Evolutionary conservation across 2,797 vertebrate genomes (phyloP).

Genomic region (Discoglossus pictus): DNA sequence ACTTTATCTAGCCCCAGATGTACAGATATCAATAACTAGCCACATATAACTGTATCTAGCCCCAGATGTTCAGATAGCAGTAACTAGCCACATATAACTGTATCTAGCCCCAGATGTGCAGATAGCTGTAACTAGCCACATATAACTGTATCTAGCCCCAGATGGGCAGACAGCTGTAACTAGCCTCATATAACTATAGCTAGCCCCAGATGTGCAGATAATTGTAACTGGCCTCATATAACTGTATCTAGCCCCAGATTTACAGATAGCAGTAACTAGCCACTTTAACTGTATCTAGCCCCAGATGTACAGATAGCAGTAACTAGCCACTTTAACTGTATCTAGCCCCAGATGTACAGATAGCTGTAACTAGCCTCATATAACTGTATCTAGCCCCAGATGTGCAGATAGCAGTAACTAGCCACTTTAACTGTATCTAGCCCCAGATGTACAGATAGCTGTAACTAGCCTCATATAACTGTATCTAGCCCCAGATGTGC

Average conservation of each 20-base stretch:
- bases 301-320: constrained; percentile 44
- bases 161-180: constrained; percentile 2
- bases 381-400: too few species aligned
- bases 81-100: too few species aligned
- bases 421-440: too few species aligned
- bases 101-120: constrained; percentile 41
- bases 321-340: too few species aligned
- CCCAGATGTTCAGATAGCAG: neutral
- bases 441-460: neutral
- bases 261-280: constrained; percentile 1
- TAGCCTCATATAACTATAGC: too few species aligned
- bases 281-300: too few species aligned
- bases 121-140: constrained; percentile 29
- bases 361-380: constrained; percentile 9
- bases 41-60: too few species aligned
- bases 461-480: too few species aligned
- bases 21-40: constrained; percentile 33
- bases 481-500: constrained; percentile 39
- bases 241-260: too few species aligned
- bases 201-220: constrained; percentile 43
- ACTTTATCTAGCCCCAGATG: constrained; percentile 38
- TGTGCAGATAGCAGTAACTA: constrained; percentile 40
- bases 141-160: too few species aligned
- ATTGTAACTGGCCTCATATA: too few species aligned
- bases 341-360: constrained; percentile 6